A percentile compares a stretch with the other conserved stretches of the same genome.
Conservation (phyloP, 1,140 invertebrate genomes). For the Lordiphosa stackelbergi region DNA sequence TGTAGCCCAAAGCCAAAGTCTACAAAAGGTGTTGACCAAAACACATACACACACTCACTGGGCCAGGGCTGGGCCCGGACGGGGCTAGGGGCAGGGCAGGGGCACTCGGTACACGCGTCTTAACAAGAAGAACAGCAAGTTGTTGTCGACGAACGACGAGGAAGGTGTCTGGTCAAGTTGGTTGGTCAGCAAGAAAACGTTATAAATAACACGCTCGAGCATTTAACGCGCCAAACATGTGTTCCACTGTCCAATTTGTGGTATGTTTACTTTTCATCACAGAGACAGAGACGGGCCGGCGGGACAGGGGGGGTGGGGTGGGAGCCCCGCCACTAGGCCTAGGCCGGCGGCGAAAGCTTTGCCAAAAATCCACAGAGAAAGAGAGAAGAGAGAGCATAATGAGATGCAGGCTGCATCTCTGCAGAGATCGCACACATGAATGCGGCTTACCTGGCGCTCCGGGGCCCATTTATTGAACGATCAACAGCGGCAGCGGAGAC, state of each 20-base stretch:
- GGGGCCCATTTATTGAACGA: slow-evolving; percentile 51
- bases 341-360: too few relatives aligned
- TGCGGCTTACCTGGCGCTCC: slow-evolving; percentile 68
- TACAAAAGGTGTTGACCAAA: slow-evolving; percentile 74
- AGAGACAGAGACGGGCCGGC: slow-evolving; percentile 1
- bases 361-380: too few relatives aligned
- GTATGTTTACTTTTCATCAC: slow-evolving; percentile 71
- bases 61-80: slow-evolving; percentile 5
- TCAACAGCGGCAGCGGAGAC: slow-evolving; percentile 30
- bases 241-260: slow-evolving; percentile 75
- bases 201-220: slow-evolving; percentile 74
- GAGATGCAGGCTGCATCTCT: too few relatives aligned
- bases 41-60: slow-evolving; percentile 32
- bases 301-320: neutral
- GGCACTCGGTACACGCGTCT: slow-evolving; percentile 60
- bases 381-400: too few relatives aligned
- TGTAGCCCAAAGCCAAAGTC: slow-evolving; percentile 65
- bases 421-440: neutral
- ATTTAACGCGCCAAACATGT: slow-evolving; percentile 75
- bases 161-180: slow-evolving; percentile 9
- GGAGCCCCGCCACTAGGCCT: neutral
- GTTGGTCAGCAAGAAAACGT: slow-evolving; percentile 48
- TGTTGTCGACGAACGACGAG: slow-evolving; percentile 10
- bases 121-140: slow-evolving; percentile 58
- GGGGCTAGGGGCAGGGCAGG: slow-evolving; percentile 20